Evolutionary conservation across 1,140 invertebrate genomes (phyloP), one percentile per base, ranked within the genome.

Genomic region (Macrobrachium nipponense): DNA sequence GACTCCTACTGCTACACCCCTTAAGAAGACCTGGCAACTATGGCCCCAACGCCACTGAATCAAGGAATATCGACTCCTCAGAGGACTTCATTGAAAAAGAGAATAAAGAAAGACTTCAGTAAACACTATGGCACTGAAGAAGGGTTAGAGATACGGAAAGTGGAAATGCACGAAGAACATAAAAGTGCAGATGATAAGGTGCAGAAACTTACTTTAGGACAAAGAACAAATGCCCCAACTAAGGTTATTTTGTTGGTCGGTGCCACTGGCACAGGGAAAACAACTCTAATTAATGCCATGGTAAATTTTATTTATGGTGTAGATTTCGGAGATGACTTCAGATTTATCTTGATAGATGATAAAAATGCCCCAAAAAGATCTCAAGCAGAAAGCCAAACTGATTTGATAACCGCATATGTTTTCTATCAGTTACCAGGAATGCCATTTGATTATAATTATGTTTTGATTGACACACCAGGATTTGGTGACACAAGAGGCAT

Each of bases 401-500:
- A 82, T 23, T 82, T 72, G 7, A 82, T 82, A 73, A 82, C 80
- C 6, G 80, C 80, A 14, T 82, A 72, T 60, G 66, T 17, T 14
- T 82, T 82, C 20, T 23, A 82, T 27, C 80, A 82, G 5, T 58
- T 73, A 12, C 80, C 80, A n/a, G 80, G 80, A 27, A 82, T 82
- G 80, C 80, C 80, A 11, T 82, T 82, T 82, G 66, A 82, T 0
- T 82, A 72, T 11, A 82, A 70, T 17, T 82, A 82, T 27, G 66
- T 82, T 11, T 27, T 82, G 12, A 82, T 82, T 23, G 80, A 82
- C 44, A 82, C 66, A 61, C 80, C 80, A 75, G 70, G 80, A 15
- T 82, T 82, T 82, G 80, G 80, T 18, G 80, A 82, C 60, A 82
- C 80, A 4, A 60, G 70, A 75, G 80, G 80, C 8, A 75, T 82